These are phyloP conservation scores for Aphelenchoides bicaudatus DNA, from an alignment of 2,888 invertebrate species.

Conservation along the genomic window DNA sequence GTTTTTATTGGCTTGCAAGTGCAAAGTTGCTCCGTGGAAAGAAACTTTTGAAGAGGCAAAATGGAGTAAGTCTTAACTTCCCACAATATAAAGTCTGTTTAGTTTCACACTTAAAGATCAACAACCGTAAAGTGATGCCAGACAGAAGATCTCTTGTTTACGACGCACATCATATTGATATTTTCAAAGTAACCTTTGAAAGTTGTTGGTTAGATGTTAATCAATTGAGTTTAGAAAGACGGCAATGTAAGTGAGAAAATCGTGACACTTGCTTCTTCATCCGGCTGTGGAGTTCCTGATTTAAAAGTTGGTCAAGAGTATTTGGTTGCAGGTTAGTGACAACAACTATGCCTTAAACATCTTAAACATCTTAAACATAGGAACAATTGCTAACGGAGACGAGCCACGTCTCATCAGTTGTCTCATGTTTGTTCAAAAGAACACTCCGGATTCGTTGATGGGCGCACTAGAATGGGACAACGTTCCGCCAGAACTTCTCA, in stretches of 20 bases:
- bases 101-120: constrained; percentile 24
- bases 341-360: not conserved
- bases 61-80: constrained; percentile 4
- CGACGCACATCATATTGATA: constrained; percentile 17
- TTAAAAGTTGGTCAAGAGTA: constrained; percentile 22
- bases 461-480: constrained; percentile 9
- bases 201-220: constrained; percentile 2
- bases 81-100: constrained; percentile 2
- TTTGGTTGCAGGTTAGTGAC: constrained; percentile 21
- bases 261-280: constrained; percentile 19
- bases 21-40: not conserved
- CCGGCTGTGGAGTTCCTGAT: constrained; percentile 25
- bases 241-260: too few relatives aligned
- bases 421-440: not conserved
- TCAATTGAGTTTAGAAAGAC: not conserved
- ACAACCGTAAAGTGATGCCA: constrained; percentile 10
- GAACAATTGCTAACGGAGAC: constrained; percentile 3
- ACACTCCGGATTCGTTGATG: not conserved
- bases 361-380: not conserved
- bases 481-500: not conserved
- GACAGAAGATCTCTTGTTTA: constrained; percentile 13
- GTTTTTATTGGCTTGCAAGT: too few relatives aligned
- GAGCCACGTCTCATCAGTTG: not conserved
- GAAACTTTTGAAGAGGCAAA: constrained; percentile 1
- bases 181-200: constrained; percentile 22